Conservation (phyloP, 2,888 invertebrate species). For the Perizoma affinitatum region DNA sequence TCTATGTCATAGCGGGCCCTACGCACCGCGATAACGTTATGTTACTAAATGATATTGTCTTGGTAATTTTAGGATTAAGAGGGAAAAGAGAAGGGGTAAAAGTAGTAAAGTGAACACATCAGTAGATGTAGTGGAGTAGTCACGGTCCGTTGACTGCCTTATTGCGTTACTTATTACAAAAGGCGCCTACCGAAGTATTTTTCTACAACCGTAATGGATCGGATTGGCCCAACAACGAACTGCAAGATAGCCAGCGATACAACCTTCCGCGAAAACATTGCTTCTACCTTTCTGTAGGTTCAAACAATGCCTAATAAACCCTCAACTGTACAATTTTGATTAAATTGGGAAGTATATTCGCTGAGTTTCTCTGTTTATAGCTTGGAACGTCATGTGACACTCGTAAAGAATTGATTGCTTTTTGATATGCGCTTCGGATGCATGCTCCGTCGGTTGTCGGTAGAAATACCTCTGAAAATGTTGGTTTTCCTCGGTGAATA, state of each 20-base stretch:
- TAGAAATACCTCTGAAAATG: not conserved
- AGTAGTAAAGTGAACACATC: conserved; percentile 11
- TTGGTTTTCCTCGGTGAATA: not conserved
- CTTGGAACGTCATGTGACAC: too few relatives aligned
- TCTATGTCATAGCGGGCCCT: conserved; percentile 20
- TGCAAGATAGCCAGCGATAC: too few relatives aligned
- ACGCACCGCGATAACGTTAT: not conserved
- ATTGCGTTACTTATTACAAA: conserved; percentile 27
- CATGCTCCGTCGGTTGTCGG: not conserved
- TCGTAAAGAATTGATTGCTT: not conserved
- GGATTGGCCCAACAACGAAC: not conserved
- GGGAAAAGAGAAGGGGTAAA: not conserved
- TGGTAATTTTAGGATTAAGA: not conserved
- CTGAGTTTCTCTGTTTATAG: too few relatives aligned
- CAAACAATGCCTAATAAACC: too few relatives aligned
- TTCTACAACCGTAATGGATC: conserved; percentile 10
- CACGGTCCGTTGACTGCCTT: conserved; percentile 25
- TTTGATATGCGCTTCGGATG: not conserved
- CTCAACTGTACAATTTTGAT: too few relatives aligned
- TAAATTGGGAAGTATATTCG: too few relatives aligned
- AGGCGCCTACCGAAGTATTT: conserved; percentile 13
- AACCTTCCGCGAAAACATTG: too few relatives aligned
- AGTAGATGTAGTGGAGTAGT: conserved; percentile 8
- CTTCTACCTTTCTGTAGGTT: too few relatives aligned
- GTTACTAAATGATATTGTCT: too few relatives aligned